Base-by-base conservation (phyloP, 2,888 invertebrate species). In the Agriopis leucophaearia region DNA sequence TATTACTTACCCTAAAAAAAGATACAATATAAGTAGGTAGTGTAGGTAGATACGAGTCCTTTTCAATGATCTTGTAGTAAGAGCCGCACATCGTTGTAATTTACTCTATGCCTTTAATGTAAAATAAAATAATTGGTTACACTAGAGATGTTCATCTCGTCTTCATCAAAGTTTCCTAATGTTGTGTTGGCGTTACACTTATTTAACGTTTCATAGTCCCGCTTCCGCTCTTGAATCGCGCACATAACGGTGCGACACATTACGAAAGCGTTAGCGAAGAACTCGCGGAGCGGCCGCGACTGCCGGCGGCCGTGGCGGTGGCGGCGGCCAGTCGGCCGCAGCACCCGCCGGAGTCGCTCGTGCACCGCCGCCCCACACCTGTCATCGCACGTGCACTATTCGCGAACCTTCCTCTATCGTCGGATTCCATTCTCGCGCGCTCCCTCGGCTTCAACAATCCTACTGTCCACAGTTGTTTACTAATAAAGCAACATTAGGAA, bases 221-320 rank as follows among this genome's bases (percentile, higher is more conserved):
- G 71, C 73, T 57, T 66, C 70, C 77, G 76, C 78, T 74, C 65
- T 68, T 74, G 68, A 74, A 76, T 67, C 54, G 64, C 73, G 65
- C 64, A 68, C 71, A 72, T 87, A 69, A 67, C 85, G 83, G 82
- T 84, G 81, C 54, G 16, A 38, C 55, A 18, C 77, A 81, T 89
- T 87, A 86, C 27, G 85, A 88, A 83, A 89, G 82, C 83, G 87
- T 87, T 86, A 89, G 80, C 80, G 80, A 77, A 78, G 75, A 71
- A 72, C 70, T 72, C 79, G 74, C 74, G 78, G 78, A 75, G 79
- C 79, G 78, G 77, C 77, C 77, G 48, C 48, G 15, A 15, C 15
- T 15, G 38, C 15, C 51, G 10, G 69, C 72, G 70, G 48, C 13
- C 35, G 51, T 36, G 88, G 69, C 84, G 71, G 77, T 75, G 76